Percentiles rank a stretch among this genome's conserved stretches.
These are phyloP conservation scores for Hippocampus comes DNA, from an alignment of 2,113 vertebrate species.

Conservation along the genomic window DNA sequence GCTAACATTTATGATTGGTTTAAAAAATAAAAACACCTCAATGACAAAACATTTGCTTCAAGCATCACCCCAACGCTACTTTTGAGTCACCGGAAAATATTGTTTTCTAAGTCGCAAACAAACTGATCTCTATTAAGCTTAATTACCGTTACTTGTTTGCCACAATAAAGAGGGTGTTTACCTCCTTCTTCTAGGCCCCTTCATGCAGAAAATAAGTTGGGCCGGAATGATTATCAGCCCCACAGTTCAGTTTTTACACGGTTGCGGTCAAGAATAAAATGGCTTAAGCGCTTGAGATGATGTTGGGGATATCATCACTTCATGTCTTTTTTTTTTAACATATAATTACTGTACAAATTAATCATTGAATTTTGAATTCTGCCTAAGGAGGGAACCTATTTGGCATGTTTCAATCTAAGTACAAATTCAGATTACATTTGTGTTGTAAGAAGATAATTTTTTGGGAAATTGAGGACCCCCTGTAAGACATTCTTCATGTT, in stretches of 20 bases:
- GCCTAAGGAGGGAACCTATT: no score
- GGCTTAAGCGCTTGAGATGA: neutral
- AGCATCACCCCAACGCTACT: no score
- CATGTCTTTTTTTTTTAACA: neutral
- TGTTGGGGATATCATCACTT: neutral
- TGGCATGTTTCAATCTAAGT: no score
- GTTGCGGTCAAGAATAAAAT: neutral
- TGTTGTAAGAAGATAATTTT: no score
- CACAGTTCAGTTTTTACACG: neutral
- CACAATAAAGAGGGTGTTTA: neutral
- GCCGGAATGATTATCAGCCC: neutral
- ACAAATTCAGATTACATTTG: no score
- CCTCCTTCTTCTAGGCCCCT: neutral
- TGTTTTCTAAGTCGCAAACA: no score
- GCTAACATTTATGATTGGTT: no score
- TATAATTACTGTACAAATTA: neutral
- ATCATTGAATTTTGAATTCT: neutral
- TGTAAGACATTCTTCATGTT: no score
- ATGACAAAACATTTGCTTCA: neutral
- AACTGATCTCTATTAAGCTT: no score
- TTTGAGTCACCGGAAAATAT: no score
- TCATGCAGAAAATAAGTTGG: neutral
- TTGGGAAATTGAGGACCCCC: no score
- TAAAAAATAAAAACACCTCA: neutral
- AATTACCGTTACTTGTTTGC: neutral